phyloP scores from a whole-genome alignment of 2,888 invertebrate species.

The Ennomos quercinarius region DNA sequence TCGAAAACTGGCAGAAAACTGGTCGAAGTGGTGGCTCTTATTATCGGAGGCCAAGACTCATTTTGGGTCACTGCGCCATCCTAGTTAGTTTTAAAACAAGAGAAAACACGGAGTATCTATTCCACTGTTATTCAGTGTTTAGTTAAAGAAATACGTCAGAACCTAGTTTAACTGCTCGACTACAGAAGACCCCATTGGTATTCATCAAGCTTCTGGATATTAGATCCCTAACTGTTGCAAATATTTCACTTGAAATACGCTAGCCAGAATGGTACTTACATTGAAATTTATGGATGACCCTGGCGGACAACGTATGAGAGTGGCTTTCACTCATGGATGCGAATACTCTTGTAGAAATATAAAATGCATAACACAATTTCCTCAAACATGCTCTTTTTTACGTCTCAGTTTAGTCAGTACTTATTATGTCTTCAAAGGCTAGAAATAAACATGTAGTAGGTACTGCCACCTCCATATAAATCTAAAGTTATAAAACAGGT shows the following conservation, averaged over 20 bases:
- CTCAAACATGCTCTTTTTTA: slow-evolving; percentile 11
- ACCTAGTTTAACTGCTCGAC: no score
- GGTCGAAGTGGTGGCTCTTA: no score
- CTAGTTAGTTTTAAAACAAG: no score
- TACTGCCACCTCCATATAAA: no score
- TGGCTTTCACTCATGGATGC: slow-evolving; percentile 60
- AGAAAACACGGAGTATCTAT: no score
- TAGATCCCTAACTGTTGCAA: slow-evolving; percentile 71
- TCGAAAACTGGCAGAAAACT: no score
- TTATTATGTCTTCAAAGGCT: not conserved
- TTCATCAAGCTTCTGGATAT: slow-evolving; percentile 71
- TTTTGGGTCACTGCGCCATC: no score
- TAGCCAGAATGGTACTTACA: slow-evolving; percentile 74
- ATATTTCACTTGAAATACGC: slow-evolving; percentile 78
- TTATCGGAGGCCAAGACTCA: no score
- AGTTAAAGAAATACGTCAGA: no score
- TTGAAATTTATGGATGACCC: slow-evolving; percentile 79
- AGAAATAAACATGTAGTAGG: no score
- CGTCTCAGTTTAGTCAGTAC: not conserved
- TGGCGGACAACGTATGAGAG: slow-evolving; percentile 65
- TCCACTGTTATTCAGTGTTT: no score
- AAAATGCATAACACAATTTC: slow-evolving; percentile 62
- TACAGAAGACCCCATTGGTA: slow-evolving; percentile 54
- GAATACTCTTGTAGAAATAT: slow-evolving; percentile 61
- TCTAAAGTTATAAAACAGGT: no score